Percentiles rank a stretch among this genome's conserved stretches.
phyloP scores from a whole-genome alignment of 2,888 invertebrate species.

The Sclerodermus sp. region DNA sequence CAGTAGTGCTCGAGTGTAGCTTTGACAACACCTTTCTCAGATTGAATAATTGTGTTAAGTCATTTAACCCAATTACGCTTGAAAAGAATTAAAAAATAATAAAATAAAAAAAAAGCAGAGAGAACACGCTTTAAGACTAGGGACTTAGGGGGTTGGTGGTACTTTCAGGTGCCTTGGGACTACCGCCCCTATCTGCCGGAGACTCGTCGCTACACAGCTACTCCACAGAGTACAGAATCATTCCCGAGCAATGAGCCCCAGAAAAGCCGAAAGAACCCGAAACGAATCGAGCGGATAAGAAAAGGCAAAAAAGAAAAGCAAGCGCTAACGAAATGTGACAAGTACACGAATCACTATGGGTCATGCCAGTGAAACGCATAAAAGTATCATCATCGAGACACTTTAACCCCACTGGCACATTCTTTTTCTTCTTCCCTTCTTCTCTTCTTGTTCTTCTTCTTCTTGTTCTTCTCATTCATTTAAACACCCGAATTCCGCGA shows the following conservation, averaged over 20 bases:
- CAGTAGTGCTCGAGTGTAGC: slow-evolving; percentile 2
- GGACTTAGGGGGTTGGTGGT: slow-evolving; percentile 49
- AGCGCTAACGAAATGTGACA: too few relatives aligned
- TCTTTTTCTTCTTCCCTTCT: too few relatives aligned
- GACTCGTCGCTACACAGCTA: slow-evolving; percentile 49
- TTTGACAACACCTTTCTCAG: neutral
- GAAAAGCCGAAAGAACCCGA: slow-evolving; percentile 14
- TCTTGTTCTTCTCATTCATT: too few relatives aligned
- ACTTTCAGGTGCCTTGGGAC: slow-evolving; percentile 52
- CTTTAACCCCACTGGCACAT: too few relatives aligned
- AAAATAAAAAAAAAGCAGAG: neutral
- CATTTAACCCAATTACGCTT: neutral
- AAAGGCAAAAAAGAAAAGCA: slow-evolving; percentile 1
- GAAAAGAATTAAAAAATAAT: neutral
- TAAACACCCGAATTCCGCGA: too few relatives aligned
- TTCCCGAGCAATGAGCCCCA: slow-evolving; percentile 48
- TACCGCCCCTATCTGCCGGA: slow-evolving; percentile 46
- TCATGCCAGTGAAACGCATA: too few relatives aligned
- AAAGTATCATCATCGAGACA: too few relatives aligned
- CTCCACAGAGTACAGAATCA: slow-evolving; percentile 52
- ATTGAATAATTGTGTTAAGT: neutral
- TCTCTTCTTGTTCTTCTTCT: too few relatives aligned
- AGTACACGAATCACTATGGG: too few relatives aligned
- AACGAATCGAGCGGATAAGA: slow-evolving; percentile 6
- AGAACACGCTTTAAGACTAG: slow-evolving; percentile 14